Evolutionary conservation across 2,888 invertebrate genomes (phyloP), one percentile per base, ranked within the genome.

Genomic region (Clusia tigrina): DNA sequence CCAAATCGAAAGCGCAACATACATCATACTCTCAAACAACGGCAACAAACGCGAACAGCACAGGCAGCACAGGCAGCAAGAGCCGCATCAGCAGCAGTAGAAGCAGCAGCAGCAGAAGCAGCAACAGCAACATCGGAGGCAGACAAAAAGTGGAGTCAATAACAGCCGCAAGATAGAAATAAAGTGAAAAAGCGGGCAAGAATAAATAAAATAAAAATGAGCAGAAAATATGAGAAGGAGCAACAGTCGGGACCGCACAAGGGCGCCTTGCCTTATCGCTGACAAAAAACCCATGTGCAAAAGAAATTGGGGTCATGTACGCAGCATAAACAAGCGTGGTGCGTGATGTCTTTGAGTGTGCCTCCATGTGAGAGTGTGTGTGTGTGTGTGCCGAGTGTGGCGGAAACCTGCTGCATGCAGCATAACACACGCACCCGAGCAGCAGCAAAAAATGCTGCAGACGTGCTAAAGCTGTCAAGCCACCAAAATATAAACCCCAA

Each of bases 1-100:
- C 78, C 78, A 78, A 78, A 78, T 77, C 74, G 78, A 77, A 76
- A 72, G 76, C 73, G 67, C 72, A 73, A 73, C 77, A 78, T 76
- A 71, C 76, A 78, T 78, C 77, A 77, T 77, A 72, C 73, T 70
- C n/a, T n/a, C 64, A 69, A 55, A 54, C 46, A 56, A 20, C 3
- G 42, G 42, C 42, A 42, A 3, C 10, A n/a, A 32, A 25, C 57
- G 38, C 18, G 37, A 6, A 22, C 20, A 55, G 38, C 38, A 38
- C 18, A 2, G 24, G 24, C 9, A 46, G 26, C 48, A n/a, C n/a
- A n/a, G 15, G 46, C 57, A 25, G 46, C 48, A 57, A 12, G 46
- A 57, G 22, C 18, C 48, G 48, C 20, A 22, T 20, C n/a, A 22
- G 48, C 48, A 48, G n/a, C n/a, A n/a, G n/a, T n/a, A n/a, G n/a